Conservation (phyloP, 1,140 invertebrate species). For the Bombus affinis region DNA sequence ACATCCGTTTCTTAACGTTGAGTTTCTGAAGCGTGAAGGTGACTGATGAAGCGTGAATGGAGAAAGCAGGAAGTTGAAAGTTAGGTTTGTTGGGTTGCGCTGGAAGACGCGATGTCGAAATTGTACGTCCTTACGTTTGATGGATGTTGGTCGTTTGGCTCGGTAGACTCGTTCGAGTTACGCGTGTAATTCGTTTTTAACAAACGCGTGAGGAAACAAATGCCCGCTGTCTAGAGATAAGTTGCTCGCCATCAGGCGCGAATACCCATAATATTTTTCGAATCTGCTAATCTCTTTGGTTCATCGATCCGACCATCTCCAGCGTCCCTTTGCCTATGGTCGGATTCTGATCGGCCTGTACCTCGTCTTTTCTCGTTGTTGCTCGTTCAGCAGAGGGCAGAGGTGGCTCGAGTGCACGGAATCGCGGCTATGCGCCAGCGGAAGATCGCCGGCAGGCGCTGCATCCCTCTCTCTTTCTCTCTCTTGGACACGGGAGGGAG, state of each 20-base stretch:
- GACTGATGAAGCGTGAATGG: not conserved
- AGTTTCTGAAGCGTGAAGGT: not conserved
- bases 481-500: conserved; percentile 27
- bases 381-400: conserved; percentile 55
- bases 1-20: not conserved
- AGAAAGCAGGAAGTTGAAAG: not conserved
- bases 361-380: conserved; percentile 5
- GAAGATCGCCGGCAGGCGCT: conserved; percentile 55
- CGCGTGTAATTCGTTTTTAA: not conserved
- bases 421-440: conserved; percentile 61
- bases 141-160: not conserved
- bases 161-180: not conserved
- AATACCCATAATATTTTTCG: not conserved
- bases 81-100: not conserved
- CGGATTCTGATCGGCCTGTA: not conserved
- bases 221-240: not conserved
- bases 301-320: conserved; percentile 10
- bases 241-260: not conserved
- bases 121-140: not conserved
- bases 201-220: not conserved
- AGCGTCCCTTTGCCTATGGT: not conserved
- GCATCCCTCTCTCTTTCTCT: not conserved
- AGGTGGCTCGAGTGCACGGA: conserved; percentile 64
- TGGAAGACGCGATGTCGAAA: not conserved
- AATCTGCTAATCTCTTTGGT: not conserved